Evolutionary conservation across 2,888 invertebrate genomes (phyloP).

Genomic region (Cyclophora albipunctata): DNA sequence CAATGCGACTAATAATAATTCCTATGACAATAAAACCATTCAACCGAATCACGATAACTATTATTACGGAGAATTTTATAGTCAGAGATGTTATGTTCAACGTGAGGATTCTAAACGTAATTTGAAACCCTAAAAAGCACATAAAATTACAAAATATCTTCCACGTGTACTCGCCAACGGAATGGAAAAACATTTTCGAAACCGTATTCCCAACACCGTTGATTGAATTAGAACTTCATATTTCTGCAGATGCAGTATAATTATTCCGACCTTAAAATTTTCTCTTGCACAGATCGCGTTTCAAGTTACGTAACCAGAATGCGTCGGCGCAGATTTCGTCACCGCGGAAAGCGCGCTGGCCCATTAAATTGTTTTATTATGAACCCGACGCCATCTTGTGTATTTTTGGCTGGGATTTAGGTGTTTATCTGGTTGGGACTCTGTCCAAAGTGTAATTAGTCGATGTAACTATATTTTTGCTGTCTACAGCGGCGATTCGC

Average conservation of each 20-base stretch:
- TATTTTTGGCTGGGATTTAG: constrained; percentile 74
- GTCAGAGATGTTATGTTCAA: too few species aligned
- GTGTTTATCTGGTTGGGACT: constrained; percentile 73
- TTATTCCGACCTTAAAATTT: constrained; percentile 64
- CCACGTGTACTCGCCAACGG: too few species aligned
- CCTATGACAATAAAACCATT: neutral
- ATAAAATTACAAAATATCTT: too few species aligned
- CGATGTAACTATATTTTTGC: constrained; percentile 59
- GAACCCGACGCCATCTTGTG: constrained; percentile 73
- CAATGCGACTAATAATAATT: constrained; percentile 14
- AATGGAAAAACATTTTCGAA: too few species aligned
- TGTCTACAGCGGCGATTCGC: constrained; percentile 33
- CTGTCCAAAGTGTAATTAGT: constrained; percentile 72
- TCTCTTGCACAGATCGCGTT: constrained; percentile 65
- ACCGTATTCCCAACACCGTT: neutral
- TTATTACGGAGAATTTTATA: too few species aligned
- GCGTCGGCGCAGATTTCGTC: constrained; percentile 72
- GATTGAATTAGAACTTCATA: constrained; percentile 18
- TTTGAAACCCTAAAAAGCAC: too few species aligned
- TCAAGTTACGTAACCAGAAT: constrained; percentile 67
- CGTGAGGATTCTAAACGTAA: too few species aligned
- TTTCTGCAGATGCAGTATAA: constrained; percentile 38
- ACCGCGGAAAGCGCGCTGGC: constrained; percentile 74
- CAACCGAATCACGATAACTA: too few species aligned
- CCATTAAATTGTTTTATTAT: constrained; percentile 76